Evolutionary conservation across 2,888 invertebrate species (phyloP).

Genomic region (Ptychoptera contaminata): DNA sequence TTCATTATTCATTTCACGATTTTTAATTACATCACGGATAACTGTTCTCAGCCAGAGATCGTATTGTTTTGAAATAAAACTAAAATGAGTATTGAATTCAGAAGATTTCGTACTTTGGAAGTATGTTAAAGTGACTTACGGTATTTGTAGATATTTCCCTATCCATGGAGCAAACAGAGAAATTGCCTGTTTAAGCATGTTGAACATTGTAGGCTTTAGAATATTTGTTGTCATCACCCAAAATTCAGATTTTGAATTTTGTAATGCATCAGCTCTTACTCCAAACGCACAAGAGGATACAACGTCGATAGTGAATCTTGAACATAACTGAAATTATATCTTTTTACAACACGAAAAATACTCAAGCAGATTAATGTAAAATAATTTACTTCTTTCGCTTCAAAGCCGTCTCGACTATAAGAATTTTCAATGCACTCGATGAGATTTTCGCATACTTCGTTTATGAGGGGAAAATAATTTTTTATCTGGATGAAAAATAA

Average conservation of each 20-base stretch:
- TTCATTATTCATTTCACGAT: neutral
- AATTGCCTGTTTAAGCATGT: neutral
- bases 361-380: no score
- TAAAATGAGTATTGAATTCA: no score
- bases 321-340: slow-evolving; percentile 16
- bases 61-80: neutral
- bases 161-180: neutral
- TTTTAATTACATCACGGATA: neutral
- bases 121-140: neutral
- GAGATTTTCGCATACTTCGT: neutral
- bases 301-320: slow-evolving; percentile 36
- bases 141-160: neutral
- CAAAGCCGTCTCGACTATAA: neutral
- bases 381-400: neutral
- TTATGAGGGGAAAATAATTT: neutral
- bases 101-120: neutral
- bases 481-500: neutral
- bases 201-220: neutral
- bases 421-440: neutral
- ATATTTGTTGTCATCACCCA: slow-evolving; percentile 29
- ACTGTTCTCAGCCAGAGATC: neutral
- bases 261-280: slow-evolving; percentile 32
- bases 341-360: no score
- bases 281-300: slow-evolving; percentile 38
- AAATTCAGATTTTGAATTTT: slow-evolving; percentile 32